Conservation (phyloP, 2,797 vertebrate species). For the Gymnothorax reevesii region DNA sequence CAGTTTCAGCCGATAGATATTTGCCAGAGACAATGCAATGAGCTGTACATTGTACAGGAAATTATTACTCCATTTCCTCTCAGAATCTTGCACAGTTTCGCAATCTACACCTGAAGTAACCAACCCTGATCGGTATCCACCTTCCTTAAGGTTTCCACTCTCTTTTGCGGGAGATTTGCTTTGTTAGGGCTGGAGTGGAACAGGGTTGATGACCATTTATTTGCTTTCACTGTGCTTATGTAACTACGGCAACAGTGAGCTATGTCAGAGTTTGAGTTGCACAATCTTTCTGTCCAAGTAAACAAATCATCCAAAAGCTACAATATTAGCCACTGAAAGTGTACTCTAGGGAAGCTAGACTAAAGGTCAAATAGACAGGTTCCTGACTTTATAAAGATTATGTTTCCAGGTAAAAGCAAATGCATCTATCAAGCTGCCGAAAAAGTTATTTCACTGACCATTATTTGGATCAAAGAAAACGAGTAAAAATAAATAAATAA, state of each 20-base stretch:
- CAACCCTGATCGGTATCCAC: too few species aligned
- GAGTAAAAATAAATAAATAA: too few species aligned
- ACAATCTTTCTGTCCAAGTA: not conserved
- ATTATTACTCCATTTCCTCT: not conserved
- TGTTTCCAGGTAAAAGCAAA: too few species aligned
- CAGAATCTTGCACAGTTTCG: not conserved
- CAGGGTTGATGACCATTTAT: not conserved
- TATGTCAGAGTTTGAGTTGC: not conserved
- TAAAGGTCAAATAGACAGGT: not conserved
- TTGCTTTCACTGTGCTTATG: not conserved
- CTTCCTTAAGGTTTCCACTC: too few species aligned
- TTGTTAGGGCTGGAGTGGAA: too few species aligned
- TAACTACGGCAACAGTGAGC: not conserved
- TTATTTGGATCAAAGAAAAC: too few species aligned
- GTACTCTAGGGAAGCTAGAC: not conserved
- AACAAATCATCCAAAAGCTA: not conserved
- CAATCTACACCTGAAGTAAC: not conserved
- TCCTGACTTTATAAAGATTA: too few species aligned
- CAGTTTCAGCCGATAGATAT: not conserved
- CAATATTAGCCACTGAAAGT: not conserved
- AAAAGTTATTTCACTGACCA: too few species aligned
- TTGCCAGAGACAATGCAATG: not conserved
- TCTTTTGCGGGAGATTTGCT: too few species aligned
- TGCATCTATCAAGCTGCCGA: too few species aligned
- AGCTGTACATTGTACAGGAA: not conserved